Base-by-base conservation (phyloP, 2,888 invertebrate species). In the Phortica okadai region DNA sequence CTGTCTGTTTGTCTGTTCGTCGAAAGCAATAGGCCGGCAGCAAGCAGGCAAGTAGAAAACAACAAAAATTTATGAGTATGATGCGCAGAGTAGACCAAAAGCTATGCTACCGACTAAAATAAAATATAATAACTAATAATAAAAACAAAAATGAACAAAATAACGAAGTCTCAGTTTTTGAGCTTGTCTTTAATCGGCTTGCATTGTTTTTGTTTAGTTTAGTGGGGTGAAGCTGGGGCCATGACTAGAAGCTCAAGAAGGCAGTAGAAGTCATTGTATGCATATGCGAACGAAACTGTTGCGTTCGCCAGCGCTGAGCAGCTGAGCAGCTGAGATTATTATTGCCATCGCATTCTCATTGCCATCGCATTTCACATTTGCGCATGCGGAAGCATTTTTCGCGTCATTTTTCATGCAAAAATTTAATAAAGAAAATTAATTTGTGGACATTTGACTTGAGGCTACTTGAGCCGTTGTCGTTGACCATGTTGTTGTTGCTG, bases 361-460 rank as follows among this genome's bases (percentile, higher is more conserved):
- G 62, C 16, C 33, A 62, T 85, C 82, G 76, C 82, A 81, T 79
- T 76, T 78, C n/a, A 21, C 25, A 21, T 16, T 25, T 81, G 86
- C 85, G 82, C 85, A 86, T 83, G 86, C 86, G 86, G 87, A 86
- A 86, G 86, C 86, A 87, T 87, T 86, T 86, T 83, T 83, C 83
- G 84, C 87, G 87, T 86, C 87, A 86, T 86, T 87, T 87, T 87
- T 87, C 86, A 87, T 86, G 85, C 85, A 87, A 86, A 87, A 87
- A 86, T 85, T 86, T 86, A 86, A 86, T 86, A 86, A 86, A 86
- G 85, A 86, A 87, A 87, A 86, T 86, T 86, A 86, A 86, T 86
- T 86, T 86, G 86, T 87, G 87, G 86, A 87, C 86, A 87, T 86
- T 87, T 86, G 87, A 86, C 87, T 86, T 82, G 84, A 81, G 86